Evolutionary conservation across 2,113 vertebrate genomes (phyloP), one percentile per base, ranked within the genome.

Genomic region (Maccullochella peelii): DNA sequence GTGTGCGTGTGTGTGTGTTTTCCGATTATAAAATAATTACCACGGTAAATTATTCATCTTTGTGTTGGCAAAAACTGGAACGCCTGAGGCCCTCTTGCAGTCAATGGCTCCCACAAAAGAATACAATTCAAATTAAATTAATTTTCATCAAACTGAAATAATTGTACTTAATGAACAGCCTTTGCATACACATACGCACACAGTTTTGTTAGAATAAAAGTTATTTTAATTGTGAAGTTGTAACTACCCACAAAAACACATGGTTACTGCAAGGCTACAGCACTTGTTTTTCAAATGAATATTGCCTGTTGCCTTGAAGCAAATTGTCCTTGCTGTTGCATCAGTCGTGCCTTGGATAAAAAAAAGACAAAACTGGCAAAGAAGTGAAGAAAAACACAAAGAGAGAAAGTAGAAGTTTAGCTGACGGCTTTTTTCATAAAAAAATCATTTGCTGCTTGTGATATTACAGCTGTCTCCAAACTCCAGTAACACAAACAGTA

Each of bases 401-500:
- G 10, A 36, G 12, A 69, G 38, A 58, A 73, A 73, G 82, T 27
- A 52, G 25, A 91, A 44, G 77, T 77, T 82, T 78, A 82, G 80
- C 59, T 84, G 84, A 80, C 81, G 73, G 30, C 40, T 54, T 82
- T 76, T 83, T 80, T 55, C 25, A 83, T 80, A 49, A 89, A 76
- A 84, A 77, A 38, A 75, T 74, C 30, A 10, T 55, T 74, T 27
- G 73, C 67, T 66, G 59, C 38, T 36, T 77, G 67, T 79, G 65
- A 75, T 82, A 67, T 71, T 33, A 58, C 16, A 0, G 23, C 18
- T 10, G n/a, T 49, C 55, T 80, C 36, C 25, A 7, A 75, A 75
- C 81, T 62, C 42, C 83, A 73, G 20, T 33, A 69, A 73, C n/a
- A 59, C 30, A 79, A 65, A 80, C 33, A 7, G 47, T 10, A 8